Percentiles rank a stretch among this genome's conserved stretches.
phyloP scores from a whole-genome alignment of 2,113 vertebrate species.

The Ophiodon elongatus region DNA sequence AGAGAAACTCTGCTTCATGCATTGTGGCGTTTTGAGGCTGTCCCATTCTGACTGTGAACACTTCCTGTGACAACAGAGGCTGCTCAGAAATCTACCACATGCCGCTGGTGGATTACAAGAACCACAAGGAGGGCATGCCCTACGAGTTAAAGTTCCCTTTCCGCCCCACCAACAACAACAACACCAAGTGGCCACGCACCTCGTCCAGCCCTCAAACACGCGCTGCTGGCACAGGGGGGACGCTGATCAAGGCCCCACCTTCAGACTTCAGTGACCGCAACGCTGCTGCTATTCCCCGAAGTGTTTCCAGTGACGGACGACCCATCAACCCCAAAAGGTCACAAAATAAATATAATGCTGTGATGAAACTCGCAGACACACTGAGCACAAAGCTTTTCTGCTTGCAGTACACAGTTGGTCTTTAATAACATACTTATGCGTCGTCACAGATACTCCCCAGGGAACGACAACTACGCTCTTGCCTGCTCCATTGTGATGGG shows the following conservation, averaged over 20 bases:
- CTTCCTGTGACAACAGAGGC: slow-evolving; percentile 83
- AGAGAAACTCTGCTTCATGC: not conserved
- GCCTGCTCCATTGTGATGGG: slow-evolving; percentile 93
- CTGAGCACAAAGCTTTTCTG: slow-evolving; percentile 12
- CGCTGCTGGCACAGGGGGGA: slow-evolving; percentile 81
- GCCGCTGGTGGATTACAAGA: slow-evolving; percentile 96
- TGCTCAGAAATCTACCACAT: slow-evolving; percentile 95
- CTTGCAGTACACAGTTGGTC: not conserved
- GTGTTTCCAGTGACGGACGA: slow-evolving; percentile 94
- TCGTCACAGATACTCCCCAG: slow-evolving; percentile 89
- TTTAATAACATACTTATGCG: slow-evolving; percentile 22
- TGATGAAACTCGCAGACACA: slow-evolving; percentile 10
- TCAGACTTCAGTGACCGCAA: slow-evolving; percentile 85
- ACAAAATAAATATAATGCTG: not conserved
- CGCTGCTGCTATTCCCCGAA: slow-evolving; percentile 90
- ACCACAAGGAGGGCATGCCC: slow-evolving; percentile 91
- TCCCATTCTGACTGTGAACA: slow-evolving; percentile 6
- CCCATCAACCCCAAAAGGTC: slow-evolving; percentile 90
- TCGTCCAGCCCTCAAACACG: slow-evolving; percentile 86
- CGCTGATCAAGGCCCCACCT: slow-evolving; percentile 86
- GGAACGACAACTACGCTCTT: slow-evolving; percentile 92
- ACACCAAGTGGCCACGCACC: slow-evolving; percentile 94
- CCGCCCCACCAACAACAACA: slow-evolving; percentile 89
- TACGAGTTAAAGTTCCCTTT: slow-evolving; percentile 97
- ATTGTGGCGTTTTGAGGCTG: slow-evolving; percentile 2